Percentiles rank a stretch among this genome's conserved stretches.
These are phyloP conservation scores for Salvelinus alpinus DNA, from an alignment of 2,113 vertebrate species.

Conservation along the genomic window DNA sequence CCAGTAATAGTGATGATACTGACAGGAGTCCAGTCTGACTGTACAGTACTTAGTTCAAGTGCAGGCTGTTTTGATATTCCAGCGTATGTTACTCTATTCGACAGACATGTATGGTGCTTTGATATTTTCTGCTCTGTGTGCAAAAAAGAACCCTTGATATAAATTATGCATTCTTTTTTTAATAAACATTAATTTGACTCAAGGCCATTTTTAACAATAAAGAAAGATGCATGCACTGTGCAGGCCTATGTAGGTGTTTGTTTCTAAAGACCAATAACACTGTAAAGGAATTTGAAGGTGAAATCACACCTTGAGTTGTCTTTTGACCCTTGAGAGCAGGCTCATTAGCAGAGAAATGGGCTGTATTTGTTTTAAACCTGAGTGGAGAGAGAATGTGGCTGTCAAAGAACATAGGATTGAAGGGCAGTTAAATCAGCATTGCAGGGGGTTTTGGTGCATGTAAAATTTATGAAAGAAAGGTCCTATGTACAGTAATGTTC, in stretches of 20 bases:
- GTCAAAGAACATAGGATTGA: background rate
- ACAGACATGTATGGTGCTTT: slow-evolving; percentile 1
- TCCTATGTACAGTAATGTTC: background rate
- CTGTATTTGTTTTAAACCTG: background rate
- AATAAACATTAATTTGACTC: slow-evolving; percentile 20
- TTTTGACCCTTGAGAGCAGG: slow-evolving; percentile 5
- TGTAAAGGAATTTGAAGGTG: background rate
- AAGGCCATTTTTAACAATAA: background rate
- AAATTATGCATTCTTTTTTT: background rate
- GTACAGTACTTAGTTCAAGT: background rate
- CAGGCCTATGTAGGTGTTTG: background rate
- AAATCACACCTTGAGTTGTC: background rate
- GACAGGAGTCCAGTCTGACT: background rate
- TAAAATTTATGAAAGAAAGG: background rate
- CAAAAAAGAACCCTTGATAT: background rate
- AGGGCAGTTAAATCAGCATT: background rate
- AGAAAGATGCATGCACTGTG: background rate
- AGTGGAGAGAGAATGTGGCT: background rate
- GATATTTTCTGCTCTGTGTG: slow-evolving; percentile 10
- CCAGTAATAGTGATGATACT: background rate
- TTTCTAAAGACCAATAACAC: background rate
- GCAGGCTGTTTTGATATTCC: background rate
- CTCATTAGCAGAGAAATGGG: background rate
- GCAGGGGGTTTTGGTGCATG: background rate
- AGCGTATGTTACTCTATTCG: background rate